Conservation (phyloP, 2,888 invertebrate species). For the Timema podura region DNA sequence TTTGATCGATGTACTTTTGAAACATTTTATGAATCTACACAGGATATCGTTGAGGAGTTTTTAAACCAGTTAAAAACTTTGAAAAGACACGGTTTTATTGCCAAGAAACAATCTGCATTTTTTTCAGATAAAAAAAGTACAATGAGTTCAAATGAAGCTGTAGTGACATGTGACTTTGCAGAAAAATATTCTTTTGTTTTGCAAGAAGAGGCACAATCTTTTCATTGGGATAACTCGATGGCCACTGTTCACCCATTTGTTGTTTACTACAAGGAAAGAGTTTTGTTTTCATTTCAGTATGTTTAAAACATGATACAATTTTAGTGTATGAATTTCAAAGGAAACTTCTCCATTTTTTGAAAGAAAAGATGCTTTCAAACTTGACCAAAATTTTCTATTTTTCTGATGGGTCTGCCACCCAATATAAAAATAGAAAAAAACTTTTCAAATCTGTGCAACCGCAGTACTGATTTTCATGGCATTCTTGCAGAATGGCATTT, state of each 20-base stretch:
- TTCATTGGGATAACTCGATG: conserved; percentile 12
- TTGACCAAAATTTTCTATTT: conserved; percentile 13
- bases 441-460: conserved; percentile 21
- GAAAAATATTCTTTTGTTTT: conserved; percentile 16
- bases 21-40: neutral
- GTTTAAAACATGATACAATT: neutral
- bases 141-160: neutral
- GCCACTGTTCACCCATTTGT: conserved; percentile 11
- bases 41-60: neutral
- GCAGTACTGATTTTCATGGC: conserved; percentile 20
- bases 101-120: neutral
- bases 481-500: conserved; percentile 22
- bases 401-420: conserved; percentile 11
- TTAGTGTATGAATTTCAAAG: conserved; percentile 8
- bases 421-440: conserved; percentile 22
- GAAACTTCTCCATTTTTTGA: conserved; percentile 1
- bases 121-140: neutral
- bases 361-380: conserved; percentile 11
- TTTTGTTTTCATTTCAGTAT: conserved; percentile 2
- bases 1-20: conserved; percentile 1
- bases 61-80: neutral
- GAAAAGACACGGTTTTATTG: neutral
- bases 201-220: conserved; percentile 11
- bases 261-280: neutral
- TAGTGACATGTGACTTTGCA: conserved; percentile 4